Evolutionary conservation across 2,888 invertebrate genomes (phyloP).

Genomic region (Mongoloraphidia duomilia): DNA sequence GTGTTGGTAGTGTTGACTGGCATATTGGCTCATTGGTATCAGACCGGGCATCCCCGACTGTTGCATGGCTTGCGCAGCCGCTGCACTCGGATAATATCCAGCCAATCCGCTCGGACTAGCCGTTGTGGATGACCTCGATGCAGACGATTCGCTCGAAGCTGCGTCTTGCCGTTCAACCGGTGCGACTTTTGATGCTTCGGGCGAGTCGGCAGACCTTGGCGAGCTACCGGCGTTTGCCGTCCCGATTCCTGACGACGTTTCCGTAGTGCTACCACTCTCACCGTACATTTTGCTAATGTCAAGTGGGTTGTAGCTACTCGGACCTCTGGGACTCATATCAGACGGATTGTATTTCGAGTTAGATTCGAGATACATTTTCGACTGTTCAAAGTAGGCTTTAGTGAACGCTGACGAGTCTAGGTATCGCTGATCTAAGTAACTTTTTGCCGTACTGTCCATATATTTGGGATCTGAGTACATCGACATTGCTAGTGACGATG

Average conservation of each 20-base stretch:
- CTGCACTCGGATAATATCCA: slow-evolving; percentile 38
- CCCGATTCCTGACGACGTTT: slow-evolving; percentile 42
- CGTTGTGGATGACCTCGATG: slow-evolving; percentile 46
- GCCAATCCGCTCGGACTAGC: slow-evolving; percentile 43
- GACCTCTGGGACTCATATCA: slow-evolving; percentile 19
- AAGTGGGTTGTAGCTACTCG: slow-evolving; percentile 37
- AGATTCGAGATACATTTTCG: slow-evolving; percentile 59
- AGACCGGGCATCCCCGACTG: slow-evolving; percentile 32
- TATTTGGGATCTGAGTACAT: slow-evolving; percentile 62
- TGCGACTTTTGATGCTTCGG: slow-evolving; percentile 25
- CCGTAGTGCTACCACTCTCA: slow-evolving; percentile 29
- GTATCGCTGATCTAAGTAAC: slow-evolving; percentile 47
- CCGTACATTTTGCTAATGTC: slow-evolving; percentile 51
- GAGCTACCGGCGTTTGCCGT: slow-evolving; percentile 29
- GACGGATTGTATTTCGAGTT: slow-evolving; percentile 27
- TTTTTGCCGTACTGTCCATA: slow-evolving; percentile 39
- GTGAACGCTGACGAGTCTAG: slow-evolving; percentile 52
- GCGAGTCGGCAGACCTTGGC: slow-evolving; percentile 40
- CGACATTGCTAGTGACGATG: slow-evolving; percentile 44
- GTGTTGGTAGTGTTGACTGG: slow-evolving; percentile 34
- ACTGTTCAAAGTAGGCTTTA: slow-evolving; percentile 54
- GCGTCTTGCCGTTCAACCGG: slow-evolving; percentile 27
- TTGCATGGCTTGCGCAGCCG: slow-evolving; percentile 27
- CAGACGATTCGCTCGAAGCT: slow-evolving; percentile 37
- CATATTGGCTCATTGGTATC: slow-evolving; percentile 52